These are phyloP conservation scores for Gila robusta DNA, from an alignment of 2,797 vertebrate species.

Conservation along the genomic window DNA sequence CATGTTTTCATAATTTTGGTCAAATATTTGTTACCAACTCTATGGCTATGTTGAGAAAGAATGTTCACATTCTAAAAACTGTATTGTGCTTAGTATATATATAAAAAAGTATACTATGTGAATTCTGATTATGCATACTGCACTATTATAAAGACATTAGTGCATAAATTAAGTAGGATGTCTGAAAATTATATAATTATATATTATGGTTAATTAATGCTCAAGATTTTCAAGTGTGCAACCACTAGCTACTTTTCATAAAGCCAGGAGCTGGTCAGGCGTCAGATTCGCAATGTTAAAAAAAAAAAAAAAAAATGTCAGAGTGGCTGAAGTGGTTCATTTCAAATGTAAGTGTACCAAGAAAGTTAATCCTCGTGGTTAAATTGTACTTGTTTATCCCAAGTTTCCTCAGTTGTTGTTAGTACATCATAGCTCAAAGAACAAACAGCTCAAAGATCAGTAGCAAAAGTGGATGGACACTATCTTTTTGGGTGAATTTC, in stretches of 20 bases:
- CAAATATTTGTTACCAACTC: neutral
- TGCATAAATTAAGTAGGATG: neutral
- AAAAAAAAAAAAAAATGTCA: neutral
- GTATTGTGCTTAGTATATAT: neutral
- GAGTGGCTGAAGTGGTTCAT: neutral
- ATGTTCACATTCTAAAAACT: neutral
- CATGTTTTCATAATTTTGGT: neutral
- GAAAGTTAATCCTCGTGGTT: neutral
- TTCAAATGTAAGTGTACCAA: neutral
- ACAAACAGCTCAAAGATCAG: neutral
- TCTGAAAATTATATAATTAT: neutral
- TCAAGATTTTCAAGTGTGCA: neutral
- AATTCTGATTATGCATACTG: neutral
- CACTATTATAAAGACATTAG: no score
- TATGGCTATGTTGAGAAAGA: neutral
- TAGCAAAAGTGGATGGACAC: neutral
- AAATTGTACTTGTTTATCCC: neutral
- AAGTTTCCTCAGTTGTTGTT: neutral
- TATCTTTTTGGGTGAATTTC: neutral
- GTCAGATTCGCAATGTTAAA: neutral
- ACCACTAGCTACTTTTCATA: neutral
- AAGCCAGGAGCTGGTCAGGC: no score
- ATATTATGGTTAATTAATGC: neutral
- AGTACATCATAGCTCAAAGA: neutral
- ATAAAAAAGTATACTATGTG: neutral